These are phyloP conservation scores for Trichonephila clavipes DNA, from an alignment of 1,140 invertebrate species.

Conservation along the genomic window DNA sequence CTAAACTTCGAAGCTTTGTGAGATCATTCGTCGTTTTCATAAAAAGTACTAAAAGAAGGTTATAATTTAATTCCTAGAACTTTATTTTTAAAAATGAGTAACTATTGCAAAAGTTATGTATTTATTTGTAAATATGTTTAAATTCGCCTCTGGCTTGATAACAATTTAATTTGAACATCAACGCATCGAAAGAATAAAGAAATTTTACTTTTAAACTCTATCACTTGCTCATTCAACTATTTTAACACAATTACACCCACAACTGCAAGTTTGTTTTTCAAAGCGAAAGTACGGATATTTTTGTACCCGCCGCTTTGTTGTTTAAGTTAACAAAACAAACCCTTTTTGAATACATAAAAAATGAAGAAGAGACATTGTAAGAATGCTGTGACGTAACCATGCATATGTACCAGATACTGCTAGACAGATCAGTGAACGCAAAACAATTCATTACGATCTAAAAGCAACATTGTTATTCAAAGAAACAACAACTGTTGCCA, in stretches of 20 bases:
- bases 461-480: slow-evolving; percentile 35
- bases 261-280: neutral
- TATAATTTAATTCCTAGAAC: too few relatives aligned
- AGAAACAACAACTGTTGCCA: slow-evolving; percentile 40
- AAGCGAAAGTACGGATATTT: neutral
- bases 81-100: too few relatives aligned
- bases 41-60: too few relatives aligned
- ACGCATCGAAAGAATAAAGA: neutral
- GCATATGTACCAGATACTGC: slow-evolving; percentile 10
- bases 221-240: neutral
- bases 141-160: too few relatives aligned
- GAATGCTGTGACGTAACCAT: slow-evolving; percentile 28
- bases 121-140: too few relatives aligned
- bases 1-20: too few relatives aligned
- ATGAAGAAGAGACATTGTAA: neutral
- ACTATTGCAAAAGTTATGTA: too few relatives aligned
- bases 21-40: too few relatives aligned
- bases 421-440: slow-evolving; percentile 26
- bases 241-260: neutral
- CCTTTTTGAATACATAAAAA: neutral
- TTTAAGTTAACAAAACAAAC: slow-evolving; percentile 12
- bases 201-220: neutral
- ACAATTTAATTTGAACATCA: too few relatives aligned
- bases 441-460: slow-evolving; percentile 28
- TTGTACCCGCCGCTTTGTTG: neutral